Evolutionary conservation across 2,888 invertebrate genomes (phyloP).

Genomic region (Amorpha juglandis): DNA sequence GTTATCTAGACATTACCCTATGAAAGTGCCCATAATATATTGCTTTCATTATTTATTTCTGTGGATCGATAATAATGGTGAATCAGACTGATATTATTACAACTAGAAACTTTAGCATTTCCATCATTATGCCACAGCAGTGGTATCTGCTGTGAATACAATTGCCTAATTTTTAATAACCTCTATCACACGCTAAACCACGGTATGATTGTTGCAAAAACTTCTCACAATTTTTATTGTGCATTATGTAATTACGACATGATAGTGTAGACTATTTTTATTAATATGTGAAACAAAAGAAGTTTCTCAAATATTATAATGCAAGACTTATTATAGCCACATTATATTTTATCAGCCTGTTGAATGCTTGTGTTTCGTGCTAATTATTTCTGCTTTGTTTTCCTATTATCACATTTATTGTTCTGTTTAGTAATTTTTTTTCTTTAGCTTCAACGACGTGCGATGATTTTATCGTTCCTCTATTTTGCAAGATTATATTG

Average conservation of each 20-base stretch:
- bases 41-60: too few relatives aligned
- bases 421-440: conserved; percentile 6
- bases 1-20: too few relatives aligned
- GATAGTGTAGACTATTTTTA: conserved; percentile 11
- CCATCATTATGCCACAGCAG: not conserved
- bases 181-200: not conserved
- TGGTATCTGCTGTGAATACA: not conserved
- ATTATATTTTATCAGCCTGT: not conserved
- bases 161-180: conserved; percentile 16
- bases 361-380: not conserved
- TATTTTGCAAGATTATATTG: not conserved
- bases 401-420: conserved; percentile 9
- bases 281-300: conserved; percentile 22
- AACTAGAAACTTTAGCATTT: not conserved
- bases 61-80: too few relatives aligned
- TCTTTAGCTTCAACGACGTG: not conserved
- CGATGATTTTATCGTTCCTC: not conserved
- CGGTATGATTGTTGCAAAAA: conserved; percentile 10
- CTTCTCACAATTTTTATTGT: conserved; percentile 18
- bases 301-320: conserved; percentile 21
- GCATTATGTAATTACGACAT: conserved; percentile 20
- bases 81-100: not conserved
- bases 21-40: too few relatives aligned
- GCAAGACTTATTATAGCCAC: conserved; percentile 12
- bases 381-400: conserved; percentile 21